Conservation (phyloP, 2,888 invertebrate species). For the Deilephila elpenor region DNA sequence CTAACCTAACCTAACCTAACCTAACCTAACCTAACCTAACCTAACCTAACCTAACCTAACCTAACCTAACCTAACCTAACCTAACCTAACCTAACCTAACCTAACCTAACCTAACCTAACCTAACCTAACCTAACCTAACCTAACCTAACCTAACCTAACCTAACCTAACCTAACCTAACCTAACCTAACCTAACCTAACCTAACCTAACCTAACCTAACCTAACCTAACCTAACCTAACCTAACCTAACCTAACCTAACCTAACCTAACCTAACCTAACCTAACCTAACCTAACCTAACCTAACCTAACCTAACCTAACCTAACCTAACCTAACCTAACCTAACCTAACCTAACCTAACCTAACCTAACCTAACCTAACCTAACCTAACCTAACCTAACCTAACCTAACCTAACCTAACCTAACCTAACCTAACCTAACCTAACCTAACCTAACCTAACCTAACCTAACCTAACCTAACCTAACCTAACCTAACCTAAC, state of each 20-base stretch:
- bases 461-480: slow-evolving; percentile 41
- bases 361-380: slow-evolving; percentile 38
- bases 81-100: slow-evolving; percentile 45
- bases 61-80: slow-evolving; percentile 45
- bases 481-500: slow-evolving; percentile 40
- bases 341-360: slow-evolving; percentile 37
- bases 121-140: slow-evolving; percentile 44
- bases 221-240: slow-evolving; percentile 37
- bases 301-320: slow-evolving; percentile 35
- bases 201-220: slow-evolving; percentile 36
- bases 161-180: slow-evolving; percentile 36
- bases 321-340: slow-evolving; percentile 35
- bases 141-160: slow-evolving; percentile 40
- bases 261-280: slow-evolving; percentile 34
- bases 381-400: slow-evolving; percentile 39
- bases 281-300: slow-evolving; percentile 36
- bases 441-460: slow-evolving; percentile 44
- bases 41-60: slow-evolving; percentile 45
- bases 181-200: slow-evolving; percentile 35
- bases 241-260: slow-evolving; percentile 37
- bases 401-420: slow-evolving; percentile 42
- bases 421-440: slow-evolving; percentile 45
- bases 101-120: slow-evolving; percentile 44
- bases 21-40: slow-evolving; percentile 42
- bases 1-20: slow-evolving; percentile 35